Percentiles rank a stretch among this genome's conserved stretches.
phyloP scores from a whole-genome alignment of 2,113 vertebrate species.

The Sceloporus undulatus region DNA sequence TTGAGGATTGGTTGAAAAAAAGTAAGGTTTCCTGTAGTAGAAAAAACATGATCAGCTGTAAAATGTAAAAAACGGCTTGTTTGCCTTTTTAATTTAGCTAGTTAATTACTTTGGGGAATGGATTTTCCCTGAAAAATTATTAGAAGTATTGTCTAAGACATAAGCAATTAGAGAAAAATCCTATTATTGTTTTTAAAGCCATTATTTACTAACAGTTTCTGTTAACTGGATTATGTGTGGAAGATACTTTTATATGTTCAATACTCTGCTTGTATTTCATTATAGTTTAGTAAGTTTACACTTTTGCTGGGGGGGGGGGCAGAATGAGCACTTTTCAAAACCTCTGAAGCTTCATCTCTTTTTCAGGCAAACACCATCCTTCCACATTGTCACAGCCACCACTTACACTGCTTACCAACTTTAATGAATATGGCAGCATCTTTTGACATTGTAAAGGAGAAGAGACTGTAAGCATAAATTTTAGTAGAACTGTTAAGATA shows the following conservation, averaged over 20 bases:
- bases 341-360: background rate
- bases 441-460: slow-evolving; percentile 96
- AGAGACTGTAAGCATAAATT: slow-evolving; percentile 88
- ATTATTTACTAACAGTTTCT: background rate
- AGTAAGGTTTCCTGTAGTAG: background rate
- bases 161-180: background rate
- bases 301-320: background rate
- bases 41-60: background rate
- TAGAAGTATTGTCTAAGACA: background rate
- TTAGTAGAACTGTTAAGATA: background rate
- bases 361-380: slow-evolving; percentile 97
- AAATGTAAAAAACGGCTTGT: background rate
- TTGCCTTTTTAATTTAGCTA: background rate
- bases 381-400: slow-evolving; percentile 97
- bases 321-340: background rate
- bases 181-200: background rate
- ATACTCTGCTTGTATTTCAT: background rate
- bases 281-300: background rate
- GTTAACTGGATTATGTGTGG: background rate
- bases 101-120: background rate
- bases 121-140: background rate
- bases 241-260: background rate
- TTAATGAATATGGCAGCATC: slow-evolving; percentile 98
- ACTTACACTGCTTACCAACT: slow-evolving; percentile 96
- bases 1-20: background rate